phyloP scores from a whole-genome alignment of 1,140 invertebrate species.

The Euura saliciscinereae region DNA sequence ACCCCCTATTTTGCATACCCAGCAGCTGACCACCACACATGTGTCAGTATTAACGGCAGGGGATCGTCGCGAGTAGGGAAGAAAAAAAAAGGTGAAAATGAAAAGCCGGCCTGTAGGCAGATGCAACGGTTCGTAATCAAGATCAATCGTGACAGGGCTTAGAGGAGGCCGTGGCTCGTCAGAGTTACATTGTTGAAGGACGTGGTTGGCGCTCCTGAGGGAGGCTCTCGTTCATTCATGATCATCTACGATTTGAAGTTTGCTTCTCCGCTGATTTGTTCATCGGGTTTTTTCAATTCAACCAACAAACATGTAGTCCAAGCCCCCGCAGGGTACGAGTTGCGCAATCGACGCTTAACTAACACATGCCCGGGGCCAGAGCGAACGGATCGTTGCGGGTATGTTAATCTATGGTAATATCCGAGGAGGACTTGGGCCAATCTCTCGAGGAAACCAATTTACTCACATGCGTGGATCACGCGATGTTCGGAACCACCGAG shows the following conservation, averaged over 20 bases:
- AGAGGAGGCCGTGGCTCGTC: neutral
- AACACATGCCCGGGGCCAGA: neutral
- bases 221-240: no score
- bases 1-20: neutral
- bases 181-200: neutral
- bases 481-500: neutral
- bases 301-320: no score
- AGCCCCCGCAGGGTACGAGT: neutral
- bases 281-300: no score
- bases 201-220: no score
- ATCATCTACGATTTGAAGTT: no score
- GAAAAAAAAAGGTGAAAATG: slow-evolving; percentile 4
- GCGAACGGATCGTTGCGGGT: neutral
- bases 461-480: neutral
- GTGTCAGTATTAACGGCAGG: slow-evolving; percentile 26
- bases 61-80: neutral
- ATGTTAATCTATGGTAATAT: neutral
- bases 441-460: slow-evolving; percentile 1
- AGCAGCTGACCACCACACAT: slow-evolving; percentile 46
- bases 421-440: neutral
- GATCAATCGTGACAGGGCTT: neutral
- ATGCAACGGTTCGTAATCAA: neutral
- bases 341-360: slow-evolving; percentile 5
- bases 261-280: no score
- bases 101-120: slow-evolving; percentile 6